These are phyloP conservation scores for Xiphophorus couchianus DNA, from an alignment of 2,113 vertebrate species.

Conservation along the genomic window DNA sequence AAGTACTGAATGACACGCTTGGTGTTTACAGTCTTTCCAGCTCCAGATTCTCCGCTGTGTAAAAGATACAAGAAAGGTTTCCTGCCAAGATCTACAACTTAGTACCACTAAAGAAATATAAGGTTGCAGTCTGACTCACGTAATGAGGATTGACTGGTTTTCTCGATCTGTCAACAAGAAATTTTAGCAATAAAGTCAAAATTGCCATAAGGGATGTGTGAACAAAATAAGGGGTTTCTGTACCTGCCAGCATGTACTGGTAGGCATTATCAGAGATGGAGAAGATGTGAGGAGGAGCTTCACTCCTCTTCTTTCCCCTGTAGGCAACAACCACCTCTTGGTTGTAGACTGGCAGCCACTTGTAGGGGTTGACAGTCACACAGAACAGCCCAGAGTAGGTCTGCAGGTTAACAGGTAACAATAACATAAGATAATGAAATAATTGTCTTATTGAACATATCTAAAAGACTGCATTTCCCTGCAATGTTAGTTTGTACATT, in stretches of 20 bases:
- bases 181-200: not conserved
- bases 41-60: slow-evolving; percentile 90
- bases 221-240: not conserved
- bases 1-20: slow-evolving; percentile 93
- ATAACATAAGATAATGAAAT: not conserved
- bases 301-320: slow-evolving; percentile 88
- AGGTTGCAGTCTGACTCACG: slow-evolving; percentile 48
- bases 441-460: not conserved
- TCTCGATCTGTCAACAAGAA: slow-evolving; percentile 63
- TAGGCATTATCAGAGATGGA: slow-evolving; percentile 91
- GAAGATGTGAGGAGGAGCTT: slow-evolving; percentile 91
- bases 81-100: not conserved
- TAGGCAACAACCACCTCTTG: slow-evolving; percentile 86
- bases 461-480: too few species aligned
- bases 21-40: slow-evolving; percentile 91
- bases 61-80: not conserved
- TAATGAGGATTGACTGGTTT: slow-evolving; percentile 73
- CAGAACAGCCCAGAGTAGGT: slow-evolving; percentile 85
- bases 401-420: slow-evolving; percentile 24
- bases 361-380: slow-evolving; percentile 90
- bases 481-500: not conserved
- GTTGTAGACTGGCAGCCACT: slow-evolving; percentile 88
- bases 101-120: not conserved
- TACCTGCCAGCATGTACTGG: slow-evolving; percentile 90
- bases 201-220: rapidly evolving